phyloP scores from a whole-genome alignment of 2,888 invertebrate species.

The Dorcus hopei region DNA sequence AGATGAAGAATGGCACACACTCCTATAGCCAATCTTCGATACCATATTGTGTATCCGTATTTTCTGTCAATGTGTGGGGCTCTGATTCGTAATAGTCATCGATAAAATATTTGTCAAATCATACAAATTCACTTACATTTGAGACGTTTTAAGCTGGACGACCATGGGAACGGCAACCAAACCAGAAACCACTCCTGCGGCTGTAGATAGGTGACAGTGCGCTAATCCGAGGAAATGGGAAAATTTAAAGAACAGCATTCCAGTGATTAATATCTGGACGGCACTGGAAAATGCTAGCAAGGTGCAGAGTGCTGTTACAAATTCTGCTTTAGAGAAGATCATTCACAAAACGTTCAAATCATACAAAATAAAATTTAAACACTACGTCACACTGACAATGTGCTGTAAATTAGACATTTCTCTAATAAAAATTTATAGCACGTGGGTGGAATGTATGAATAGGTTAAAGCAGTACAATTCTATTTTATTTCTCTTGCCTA shows the following conservation, averaged over 20 bases:
- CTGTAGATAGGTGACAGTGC: conserved; percentile 27
- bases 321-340: conserved; percentile 27
- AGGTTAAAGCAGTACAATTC: too few relatives aligned
- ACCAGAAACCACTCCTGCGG: conserved; percentile 28
- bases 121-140: conserved; percentile 21
- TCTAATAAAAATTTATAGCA: too few relatives aligned
- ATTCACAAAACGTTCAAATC: neutral
- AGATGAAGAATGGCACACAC: conserved; percentile 26
- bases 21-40: conserved; percentile 29
- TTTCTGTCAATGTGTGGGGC: conserved; percentile 25
- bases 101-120: neutral
- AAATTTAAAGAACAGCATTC: conserved; percentile 37
- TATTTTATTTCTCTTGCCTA: too few relatives aligned
- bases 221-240: conserved; percentile 28
- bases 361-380: neutral
- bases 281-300: conserved; percentile 46
- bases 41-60: conserved; percentile 33
- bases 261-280: conserved; percentile 51
- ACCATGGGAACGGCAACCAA: conserved; percentile 33
- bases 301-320: conserved; percentile 36
- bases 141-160: conserved; percentile 28
- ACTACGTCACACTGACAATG: neutral
- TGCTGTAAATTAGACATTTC: too few relatives aligned
- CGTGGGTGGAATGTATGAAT: too few relatives aligned
- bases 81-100: conserved; percentile 15